These are phyloP conservation scores for Sturnus vulgaris DNA, from an alignment of 2,113 vertebrate species.

Conservation along the genomic window DNA sequence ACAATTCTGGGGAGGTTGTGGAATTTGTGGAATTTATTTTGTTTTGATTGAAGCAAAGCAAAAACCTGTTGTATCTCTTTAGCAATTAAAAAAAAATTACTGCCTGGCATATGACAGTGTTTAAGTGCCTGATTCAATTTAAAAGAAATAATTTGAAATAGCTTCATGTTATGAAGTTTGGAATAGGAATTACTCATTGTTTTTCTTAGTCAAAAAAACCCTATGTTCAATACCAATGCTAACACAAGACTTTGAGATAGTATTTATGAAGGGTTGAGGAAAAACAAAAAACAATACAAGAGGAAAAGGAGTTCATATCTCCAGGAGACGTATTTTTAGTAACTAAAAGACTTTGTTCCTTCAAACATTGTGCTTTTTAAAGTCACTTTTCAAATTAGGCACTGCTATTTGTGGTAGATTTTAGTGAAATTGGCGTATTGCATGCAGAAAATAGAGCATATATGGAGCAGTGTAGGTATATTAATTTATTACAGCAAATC, in stretches of 20 bases:
- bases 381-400: not conserved
- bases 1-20: rapidly evolving
- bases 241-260: not conserved
- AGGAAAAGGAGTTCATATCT: not conserved
- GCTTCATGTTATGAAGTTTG: not conserved
- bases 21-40: rapidly evolving
- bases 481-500: not conserved
- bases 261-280: not conserved
- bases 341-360: not conserved
- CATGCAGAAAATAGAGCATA: not conserved
- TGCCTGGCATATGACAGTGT: not conserved
- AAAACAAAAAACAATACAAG: not conserved
- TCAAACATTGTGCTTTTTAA: not conserved
- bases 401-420: not conserved
- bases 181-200: not conserved
- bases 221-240: not conserved
- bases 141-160: not conserved
- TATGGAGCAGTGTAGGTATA: not conserved
- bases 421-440: not conserved
- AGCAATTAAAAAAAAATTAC: not conserved
- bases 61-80: not conserved
- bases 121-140: not conserved
- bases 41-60: not conserved
- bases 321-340: not conserved
- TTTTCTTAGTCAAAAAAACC: not conserved